A percentile compares a stretch with the other conserved stretches of the same genome.
Evolutionary conservation across 2,888 invertebrate genomes (phyloP).

Genomic region (Drosophila helvetica): DNA sequence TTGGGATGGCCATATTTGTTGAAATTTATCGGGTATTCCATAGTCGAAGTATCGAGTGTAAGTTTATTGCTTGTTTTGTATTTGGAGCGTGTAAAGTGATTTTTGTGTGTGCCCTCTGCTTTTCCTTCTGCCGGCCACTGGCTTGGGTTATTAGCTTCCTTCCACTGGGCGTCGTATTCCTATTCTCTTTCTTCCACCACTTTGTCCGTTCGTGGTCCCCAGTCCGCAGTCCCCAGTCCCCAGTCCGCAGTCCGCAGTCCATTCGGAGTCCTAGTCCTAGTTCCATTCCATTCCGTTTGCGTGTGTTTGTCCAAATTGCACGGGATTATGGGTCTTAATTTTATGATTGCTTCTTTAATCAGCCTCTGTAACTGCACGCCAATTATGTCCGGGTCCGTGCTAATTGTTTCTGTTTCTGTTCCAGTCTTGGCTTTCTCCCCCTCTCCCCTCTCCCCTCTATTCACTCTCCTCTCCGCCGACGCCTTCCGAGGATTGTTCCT

Average conservation of each 20-base stretch:
- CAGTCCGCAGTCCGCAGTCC: background rate
- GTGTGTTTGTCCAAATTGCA: slow-evolving; percentile 69
- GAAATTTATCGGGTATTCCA: background rate
- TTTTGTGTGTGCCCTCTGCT: slow-evolving; percentile 43
- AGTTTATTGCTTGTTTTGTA: slow-evolving; percentile 12
- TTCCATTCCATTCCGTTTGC: slow-evolving; percentile 18
- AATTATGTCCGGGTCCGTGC: slow-evolving; percentile 70
- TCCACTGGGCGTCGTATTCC: slow-evolving; percentile 23
- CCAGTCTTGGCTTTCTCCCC: background rate
- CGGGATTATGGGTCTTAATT: slow-evolving; percentile 77
- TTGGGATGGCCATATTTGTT: too few species aligned
- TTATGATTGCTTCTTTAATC: slow-evolving; percentile 77
- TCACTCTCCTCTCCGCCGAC: background rate
- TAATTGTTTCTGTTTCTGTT: slow-evolving; percentile 69
- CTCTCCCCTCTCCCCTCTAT: background rate
- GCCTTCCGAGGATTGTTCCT: slow-evolving; percentile 16
- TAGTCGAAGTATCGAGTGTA: background rate
- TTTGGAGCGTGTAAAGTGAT: slow-evolving; percentile 56
- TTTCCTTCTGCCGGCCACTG: slow-evolving; percentile 43
- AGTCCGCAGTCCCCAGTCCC: background rate
- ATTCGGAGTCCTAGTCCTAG: slow-evolving; percentile 11
- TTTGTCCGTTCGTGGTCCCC: background rate
- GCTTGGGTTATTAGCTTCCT: slow-evolving; percentile 41
- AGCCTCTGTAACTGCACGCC: slow-evolving; percentile 75
- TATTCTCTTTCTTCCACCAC: background rate